Evolutionary conservation across 2,113 vertebrate genomes (phyloP), one percentile per base, ranked within the genome.

Genomic region (Opisthocomus hoazin): DNA sequence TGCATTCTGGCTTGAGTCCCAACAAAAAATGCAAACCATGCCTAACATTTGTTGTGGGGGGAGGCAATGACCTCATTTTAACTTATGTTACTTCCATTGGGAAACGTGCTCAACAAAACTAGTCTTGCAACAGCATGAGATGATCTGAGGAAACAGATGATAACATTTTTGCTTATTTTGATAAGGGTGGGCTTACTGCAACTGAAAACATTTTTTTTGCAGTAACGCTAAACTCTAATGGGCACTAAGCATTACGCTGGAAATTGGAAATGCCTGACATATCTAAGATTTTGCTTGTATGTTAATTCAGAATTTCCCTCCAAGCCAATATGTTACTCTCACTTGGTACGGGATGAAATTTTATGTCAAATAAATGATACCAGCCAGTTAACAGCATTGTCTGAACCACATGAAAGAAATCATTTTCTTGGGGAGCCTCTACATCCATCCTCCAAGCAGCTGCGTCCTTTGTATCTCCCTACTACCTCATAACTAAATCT

Each of bases 1-100:
- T 75, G 60, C 68, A 58, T 96, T 90, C 96, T 96, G 96, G 97
- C 96, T 97, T 88, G 89, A 88, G 86, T 94, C 96, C 97, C 95
- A 97, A 94, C 71, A 88, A 70, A 95, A 96, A 88, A 95, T 95
- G 88, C 92, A 95, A 96, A 96, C 94, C 92, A 65, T 92, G 96
- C 93, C 94, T 91, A 96, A 96, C 93, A 85, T 94, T 96, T 96
- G 95, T 93, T 95, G 60, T 34, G 65, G 69, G 80, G 92, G 46
- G 84, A 92, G 66, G 78, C 54, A 93, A 63, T 60, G 70, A 96
- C 88, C 94, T 93, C 76, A 30, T 92, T 97, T 93, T 82, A 89
- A 90, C 76, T 95, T 93, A 37, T 7, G 61, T 85, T 95, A 87
- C 81, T 96, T 96, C 81, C 78, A 90, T 87, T 94, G 87, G 77